Evolutionary conservation across 2,113 vertebrate species (phyloP), one percentile per base, ranked within the genome.

Genomic region (Ploceus nigricollis): DNA sequence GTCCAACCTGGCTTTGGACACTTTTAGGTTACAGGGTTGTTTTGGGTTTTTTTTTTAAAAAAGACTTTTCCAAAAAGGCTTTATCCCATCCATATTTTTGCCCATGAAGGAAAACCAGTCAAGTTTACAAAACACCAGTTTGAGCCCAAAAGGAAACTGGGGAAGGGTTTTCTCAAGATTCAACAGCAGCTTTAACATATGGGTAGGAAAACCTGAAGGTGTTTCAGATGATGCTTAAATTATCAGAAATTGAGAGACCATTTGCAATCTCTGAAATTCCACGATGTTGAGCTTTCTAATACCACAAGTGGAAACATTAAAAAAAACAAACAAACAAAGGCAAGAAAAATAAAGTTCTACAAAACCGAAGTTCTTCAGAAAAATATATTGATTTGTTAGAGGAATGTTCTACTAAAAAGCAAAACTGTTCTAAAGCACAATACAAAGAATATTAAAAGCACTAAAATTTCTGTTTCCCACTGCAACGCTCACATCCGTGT

Each of bases 361-460:
- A 61, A 61, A 89, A 76, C 25, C 0, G 1, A 92, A 87, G 70
- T 63, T 79, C 66, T 69, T 56, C 33, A 94, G 39, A 53, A 81
- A 65, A 93, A 23, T 3, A 11, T 28, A 76, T 65, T 76, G 75
- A 94, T 90, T 82, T 92, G 86, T 81, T 57, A 86, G 83, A 64
- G 77, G 48, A 48, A 68, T 4, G 37, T 69, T 68, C 73, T 68
- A 39, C 65, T 82, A 53, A 85, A 87, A 87, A 93, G 78, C 54
- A 81, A 28, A 91, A 82, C 20, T 65, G n/a, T 61, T 80, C 63
- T 77, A 77, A 93, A 86, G 65, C 50, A 90, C 78, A 87, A 82
- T 8, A 69, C 24, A 76, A 73, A 88, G 90, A 72, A 88, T 91
- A 94, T 95, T 90, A 88, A 90, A 93, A 95, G 86, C 86, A 94